phyloP scores from a whole-genome alignment of 2,113 vertebrate species.

The Thunnus maccoyii region DNA sequence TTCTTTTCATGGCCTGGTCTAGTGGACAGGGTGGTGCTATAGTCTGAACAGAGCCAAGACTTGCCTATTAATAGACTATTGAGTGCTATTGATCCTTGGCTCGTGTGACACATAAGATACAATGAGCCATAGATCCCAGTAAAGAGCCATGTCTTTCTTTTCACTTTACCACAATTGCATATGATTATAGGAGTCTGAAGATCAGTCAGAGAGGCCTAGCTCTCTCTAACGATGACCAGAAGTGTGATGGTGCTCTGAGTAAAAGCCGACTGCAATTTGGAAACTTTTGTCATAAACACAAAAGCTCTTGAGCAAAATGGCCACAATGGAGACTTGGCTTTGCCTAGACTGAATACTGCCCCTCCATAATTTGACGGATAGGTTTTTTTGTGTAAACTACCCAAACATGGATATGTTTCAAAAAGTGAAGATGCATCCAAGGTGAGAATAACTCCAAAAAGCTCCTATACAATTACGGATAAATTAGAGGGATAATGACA shows the following conservation, averaged over 20 bases:
- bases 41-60: conserved; percentile 80
- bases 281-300: conserved; percentile 81
- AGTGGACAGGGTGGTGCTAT: conserved; percentile 80
- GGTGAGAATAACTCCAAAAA: conserved; percentile 77
- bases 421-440: conserved; percentile 76
- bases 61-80: conserved; percentile 89
- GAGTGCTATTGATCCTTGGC: conserved; percentile 86
- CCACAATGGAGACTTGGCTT: conserved; percentile 63
- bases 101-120: conserved; percentile 85
- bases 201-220: conserved; percentile 71
- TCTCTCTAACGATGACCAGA: conserved; percentile 65
- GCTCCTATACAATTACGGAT: conserved; percentile 81
- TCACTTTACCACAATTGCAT: conserved; percentile 86
- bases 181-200: conserved; percentile 83
- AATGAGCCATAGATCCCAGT: conserved; percentile 86
- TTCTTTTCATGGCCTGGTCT: conserved; percentile 82
- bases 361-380: conserved; percentile 63
- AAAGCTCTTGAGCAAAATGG: conserved; percentile 74
- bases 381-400: conserved; percentile 58
- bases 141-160: conserved; percentile 82
- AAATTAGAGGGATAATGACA: conserved; percentile 83
- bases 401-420: conserved; percentile 70
- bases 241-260: conserved; percentile 60
- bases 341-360: conserved; percentile 49
- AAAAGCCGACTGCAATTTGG: conserved; percentile 78